A percentile compares a stretch with the other conserved stretches of the same genome.
Conservation (phyloP, 2,888 invertebrate species). For the Ernsta delagoae region DNA sequence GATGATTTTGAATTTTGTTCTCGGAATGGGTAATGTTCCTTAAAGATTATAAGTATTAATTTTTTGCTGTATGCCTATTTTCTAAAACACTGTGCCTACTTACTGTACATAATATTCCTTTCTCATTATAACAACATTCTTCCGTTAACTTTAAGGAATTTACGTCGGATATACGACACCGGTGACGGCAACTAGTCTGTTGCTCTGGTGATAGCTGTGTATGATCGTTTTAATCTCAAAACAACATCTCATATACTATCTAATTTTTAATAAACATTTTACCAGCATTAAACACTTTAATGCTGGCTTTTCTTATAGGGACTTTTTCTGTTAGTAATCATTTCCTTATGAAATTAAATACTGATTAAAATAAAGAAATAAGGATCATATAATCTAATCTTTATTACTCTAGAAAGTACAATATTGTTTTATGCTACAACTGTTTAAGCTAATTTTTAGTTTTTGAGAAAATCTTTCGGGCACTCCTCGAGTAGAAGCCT, state of each 20-base stretch:
- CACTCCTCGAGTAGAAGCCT: background rate
- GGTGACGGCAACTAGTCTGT: background rate
- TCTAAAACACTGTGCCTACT: too few species aligned
- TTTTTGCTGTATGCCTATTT: too few species aligned
- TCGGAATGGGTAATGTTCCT: too few species aligned
- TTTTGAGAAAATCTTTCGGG: slow-evolving; percentile 1
- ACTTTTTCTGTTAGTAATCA: background rate
- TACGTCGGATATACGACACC: slow-evolving; percentile 11
- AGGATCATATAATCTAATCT: too few species aligned
- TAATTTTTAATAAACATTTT: too few species aligned
- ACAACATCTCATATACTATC: background rate
- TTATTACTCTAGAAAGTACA: too few species aligned
- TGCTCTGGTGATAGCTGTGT: background rate
- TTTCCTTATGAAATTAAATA: too few species aligned
- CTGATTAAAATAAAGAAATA: too few species aligned
- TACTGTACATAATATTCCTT: background rate
- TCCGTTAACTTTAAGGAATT: background rate
- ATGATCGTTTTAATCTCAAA: background rate
- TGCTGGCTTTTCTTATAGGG: background rate
- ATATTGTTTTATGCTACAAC: background rate
- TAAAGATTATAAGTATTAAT: too few species aligned
- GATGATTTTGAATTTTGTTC: too few species aligned
- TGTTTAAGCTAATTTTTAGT: too few species aligned
- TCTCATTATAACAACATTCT: slow-evolving; percentile 1
- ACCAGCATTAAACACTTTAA: too few species aligned